Conservation (phyloP, 2,797 vertebrate species). For the Rhodeus uyekii region DNA sequence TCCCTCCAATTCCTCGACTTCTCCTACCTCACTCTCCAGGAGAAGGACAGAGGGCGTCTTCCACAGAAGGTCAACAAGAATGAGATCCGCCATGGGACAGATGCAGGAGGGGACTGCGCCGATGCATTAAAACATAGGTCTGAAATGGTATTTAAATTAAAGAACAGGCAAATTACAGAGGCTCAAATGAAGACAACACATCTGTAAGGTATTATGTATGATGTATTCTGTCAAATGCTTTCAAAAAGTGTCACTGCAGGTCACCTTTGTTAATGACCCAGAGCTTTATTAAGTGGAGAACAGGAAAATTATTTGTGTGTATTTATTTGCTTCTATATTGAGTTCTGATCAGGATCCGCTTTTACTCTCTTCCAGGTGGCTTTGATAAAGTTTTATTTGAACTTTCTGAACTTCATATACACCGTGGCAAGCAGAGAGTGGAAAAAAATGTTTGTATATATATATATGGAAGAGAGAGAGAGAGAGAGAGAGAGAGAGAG, state of each 20-base stretch:
- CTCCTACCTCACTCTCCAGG: conserved; percentile 50
- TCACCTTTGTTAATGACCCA: conserved; percentile 53
- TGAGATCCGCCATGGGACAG: conserved; percentile 22
- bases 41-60: conserved; percentile 55
- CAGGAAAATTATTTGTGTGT: not conserved
- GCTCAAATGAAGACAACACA: not conserved
- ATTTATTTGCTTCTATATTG: not conserved
- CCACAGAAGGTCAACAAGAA: conserved; percentile 66
- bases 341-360: not conserved
- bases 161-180: conserved; percentile 30
- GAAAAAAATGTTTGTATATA: too few relatives aligned
- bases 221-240: not conserved
- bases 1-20: conserved; percentile 34
- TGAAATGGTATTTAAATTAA: conserved; percentile 36
- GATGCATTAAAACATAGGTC: conserved; percentile 38
- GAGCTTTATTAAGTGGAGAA: conserved; percentile 40
- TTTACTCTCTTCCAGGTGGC: not conserved
- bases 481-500: too few relatives aligned
- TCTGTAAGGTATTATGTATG: conserved; percentile 16
- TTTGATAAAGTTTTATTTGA: not conserved
- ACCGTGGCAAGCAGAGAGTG: not conserved
- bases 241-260: not conserved
- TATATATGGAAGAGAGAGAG: too few relatives aligned
- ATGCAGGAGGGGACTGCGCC: not conserved
- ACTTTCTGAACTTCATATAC: not conserved